Base-by-base conservation (phyloP, 92 coral and sea anemone species). In the Siderastrea radians region DNA sequence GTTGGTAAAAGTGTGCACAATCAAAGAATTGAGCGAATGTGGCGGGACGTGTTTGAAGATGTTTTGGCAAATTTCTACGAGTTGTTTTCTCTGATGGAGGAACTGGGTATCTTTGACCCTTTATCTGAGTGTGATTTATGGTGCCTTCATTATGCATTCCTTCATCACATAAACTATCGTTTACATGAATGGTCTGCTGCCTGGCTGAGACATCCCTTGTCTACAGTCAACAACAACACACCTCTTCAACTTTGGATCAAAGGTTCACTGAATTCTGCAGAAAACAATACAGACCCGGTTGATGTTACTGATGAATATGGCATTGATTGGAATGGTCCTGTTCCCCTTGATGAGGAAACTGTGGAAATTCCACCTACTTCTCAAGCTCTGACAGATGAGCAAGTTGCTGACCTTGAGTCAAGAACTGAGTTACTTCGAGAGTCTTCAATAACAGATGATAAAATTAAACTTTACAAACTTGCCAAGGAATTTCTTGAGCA, bases 31-130 rank as follows among this genome's bases (percentile, higher is more conserved):
- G 83, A 76, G 61, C 51, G 81, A 49, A 45, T 89, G 68, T 83
- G 93, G 93, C 58, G 93, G 53, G 93, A 89, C 77, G 93, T 89
- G 14, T 89, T 74, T 77, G 48, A 75, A 61, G 89, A 77, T 89
- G 85, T 89, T 68, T 84, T 84, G 72, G 85, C 66, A 58, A 45
- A 55, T 82, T 75, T 84, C 77, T 89, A 88, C 64, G 72, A 81
- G 64, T 73, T 88, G 81, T 89, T 89, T 71, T 48, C 76, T 79
- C 70, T 68, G 54, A 89, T 84, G 93, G 92, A 88, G 68, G 88
- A 88, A 75, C 88, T 46, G 65, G 87, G 83, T 45, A 82, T 88
- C 67, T 68, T 82, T 38, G 87, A 88, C 49, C 88, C 88, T 82
- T 75, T 74, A 63, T 79, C 82, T 60, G 82, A 88, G 79, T 70